phyloP scores from a whole-genome alignment of 1,140 invertebrate species.

The Meloidogyne hapla region DNA sequence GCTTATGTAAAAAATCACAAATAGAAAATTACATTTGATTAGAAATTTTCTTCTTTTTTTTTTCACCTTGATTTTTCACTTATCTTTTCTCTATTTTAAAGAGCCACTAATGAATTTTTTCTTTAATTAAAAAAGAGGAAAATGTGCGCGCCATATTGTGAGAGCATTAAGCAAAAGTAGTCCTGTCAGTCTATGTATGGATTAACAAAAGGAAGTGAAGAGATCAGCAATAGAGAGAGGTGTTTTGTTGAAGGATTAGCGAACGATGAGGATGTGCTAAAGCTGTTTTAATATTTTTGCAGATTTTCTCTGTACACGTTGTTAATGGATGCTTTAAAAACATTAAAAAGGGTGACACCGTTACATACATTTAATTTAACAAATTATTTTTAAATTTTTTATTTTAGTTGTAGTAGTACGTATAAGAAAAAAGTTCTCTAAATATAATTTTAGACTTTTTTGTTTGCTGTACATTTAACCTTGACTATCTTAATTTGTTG shows the following conservation, averaged over 20 bases:
- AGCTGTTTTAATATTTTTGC: neutral
- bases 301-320: neutral
- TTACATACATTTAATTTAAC: neutral
- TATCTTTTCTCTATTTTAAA: neutral
- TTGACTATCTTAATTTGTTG: no score
- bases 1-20: neutral
- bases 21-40: neutral
- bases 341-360: neutral
- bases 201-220: neutral
- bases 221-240: neutral
- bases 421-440: no score
- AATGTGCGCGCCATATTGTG: neutral
- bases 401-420: no score
- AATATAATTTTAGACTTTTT: no score
- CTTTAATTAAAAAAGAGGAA: neutral
- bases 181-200: neutral
- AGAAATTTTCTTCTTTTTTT: neutral
- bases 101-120: neutral
- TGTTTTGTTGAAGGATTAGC: slow-evolving; percentile 39
- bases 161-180: neutral
- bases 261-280: neutral
- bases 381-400: neutral
- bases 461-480: no score
- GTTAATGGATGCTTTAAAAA: neutral
- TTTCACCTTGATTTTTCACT: neutral